Evolutionary conservation across 2,113 vertebrate genomes (phyloP).

Genomic region (Clupea harengus): DNA sequence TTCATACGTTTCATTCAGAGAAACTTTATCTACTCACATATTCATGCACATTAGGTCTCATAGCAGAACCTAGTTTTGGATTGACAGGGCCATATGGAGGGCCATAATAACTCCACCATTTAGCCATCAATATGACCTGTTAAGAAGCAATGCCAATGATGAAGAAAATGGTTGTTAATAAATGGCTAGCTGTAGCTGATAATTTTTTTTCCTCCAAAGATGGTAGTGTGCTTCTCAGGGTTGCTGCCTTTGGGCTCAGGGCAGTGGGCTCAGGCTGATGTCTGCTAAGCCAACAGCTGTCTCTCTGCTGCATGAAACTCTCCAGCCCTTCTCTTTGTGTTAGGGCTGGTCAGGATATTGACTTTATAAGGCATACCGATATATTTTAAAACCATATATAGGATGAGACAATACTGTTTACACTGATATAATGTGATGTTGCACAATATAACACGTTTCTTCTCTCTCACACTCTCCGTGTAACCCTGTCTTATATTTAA

Average conservation of each 20-base stretch:
- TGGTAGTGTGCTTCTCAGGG: background rate
- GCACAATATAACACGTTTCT: too few species aligned
- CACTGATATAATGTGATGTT: too few species aligned
- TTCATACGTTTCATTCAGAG: background rate
- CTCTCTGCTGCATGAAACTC: background rate
- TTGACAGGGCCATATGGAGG: background rate
- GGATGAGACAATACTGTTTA: too few species aligned
- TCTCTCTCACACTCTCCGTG: too few species aligned
- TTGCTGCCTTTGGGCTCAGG: background rate
- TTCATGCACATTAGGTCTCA: background rate
- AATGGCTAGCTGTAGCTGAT: background rate
- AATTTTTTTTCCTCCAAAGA: background rate
- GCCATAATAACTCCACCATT: background rate
- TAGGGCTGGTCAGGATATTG: too few species aligned
- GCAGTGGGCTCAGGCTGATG: background rate
- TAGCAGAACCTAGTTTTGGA: background rate
- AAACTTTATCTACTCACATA: too few species aligned
- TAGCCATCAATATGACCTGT: background rate
- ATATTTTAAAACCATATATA: too few species aligned
- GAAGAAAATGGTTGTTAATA: background rate
- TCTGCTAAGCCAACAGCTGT: conserved; percentile 1
- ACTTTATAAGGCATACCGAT: too few species aligned
- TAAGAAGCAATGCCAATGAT: background rate
- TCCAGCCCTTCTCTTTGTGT: background rate
- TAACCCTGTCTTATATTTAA: too few species aligned